Evolutionary conservation across 2,113 vertebrate genomes (phyloP), one percentile per base, ranked within the genome.

Genomic region (Ariopsis seemanni): DNA sequence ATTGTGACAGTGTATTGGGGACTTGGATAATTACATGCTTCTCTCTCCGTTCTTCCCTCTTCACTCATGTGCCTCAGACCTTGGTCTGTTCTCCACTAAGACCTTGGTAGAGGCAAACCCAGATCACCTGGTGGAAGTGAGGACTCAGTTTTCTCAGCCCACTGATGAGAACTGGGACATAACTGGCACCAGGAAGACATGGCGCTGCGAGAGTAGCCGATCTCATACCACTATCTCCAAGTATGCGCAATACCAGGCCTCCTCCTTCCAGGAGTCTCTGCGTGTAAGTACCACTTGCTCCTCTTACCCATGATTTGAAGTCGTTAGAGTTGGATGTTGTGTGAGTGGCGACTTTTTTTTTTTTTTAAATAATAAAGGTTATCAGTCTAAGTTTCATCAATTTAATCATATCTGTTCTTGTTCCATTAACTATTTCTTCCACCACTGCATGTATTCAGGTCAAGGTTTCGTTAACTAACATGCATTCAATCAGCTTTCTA

Each of bases 51-150:
- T 34, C 30, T 22, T 34, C 25, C 5, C 57, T 72, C 17, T 20
- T 53, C 10, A 20, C 30, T 27, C 48, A 55, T 82, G 5, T 6
- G 0, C 48, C 14, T 5, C 93, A 99, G 98, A 99, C 92, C 93
- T 99, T 90, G 98, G 98, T 91, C 96, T 99, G 90, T 99, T 99
- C 93, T 99, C 98, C 93, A 99, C 98, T 42, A 99, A 99, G 96
- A 99, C 98, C 0, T 92, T 99, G 94, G 98, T 99, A 91, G 98
- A 99, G 96, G 97, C 98, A 34, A 99, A 99, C 94, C 97, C 97
- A 1, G 98, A 99, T 93, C 98, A 99, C 82, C 94, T 97, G 94
- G 97, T 99, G 89, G 98, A 99, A 96, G 98, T 99, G 89, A 95
- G 97, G 89, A 98, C 97, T 88, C 98, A 99, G 50, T 92, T 99